phyloP scores from a whole-genome alignment of 2,113 vertebrate genomes.

The Rana temporaria region DNA sequence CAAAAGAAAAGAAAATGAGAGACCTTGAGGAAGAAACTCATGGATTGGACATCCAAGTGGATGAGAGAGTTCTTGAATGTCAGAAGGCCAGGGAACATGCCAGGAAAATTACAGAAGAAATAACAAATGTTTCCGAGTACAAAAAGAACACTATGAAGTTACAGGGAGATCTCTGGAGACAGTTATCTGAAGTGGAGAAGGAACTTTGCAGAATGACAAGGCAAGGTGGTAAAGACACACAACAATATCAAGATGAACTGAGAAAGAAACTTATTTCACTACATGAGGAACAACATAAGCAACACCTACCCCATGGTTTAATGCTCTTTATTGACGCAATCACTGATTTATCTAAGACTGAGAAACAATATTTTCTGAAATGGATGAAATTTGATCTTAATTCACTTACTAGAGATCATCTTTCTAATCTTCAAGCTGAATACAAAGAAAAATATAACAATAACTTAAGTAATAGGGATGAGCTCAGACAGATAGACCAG shows the following conservation, averaged over 20 bases:
- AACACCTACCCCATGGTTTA: neutral
- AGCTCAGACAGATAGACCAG: neutral
- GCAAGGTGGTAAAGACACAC: neutral
- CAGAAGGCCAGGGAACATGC: constrained; percentile 1
- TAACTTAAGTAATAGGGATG: neutral
- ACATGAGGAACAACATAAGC: neutral
- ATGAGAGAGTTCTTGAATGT: constrained; percentile 60
- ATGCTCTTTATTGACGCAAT: constrained; percentile 12
- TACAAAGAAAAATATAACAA: constrained; percentile 10
- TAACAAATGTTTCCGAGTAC: constrained; percentile 46
- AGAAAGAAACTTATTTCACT: neutral
- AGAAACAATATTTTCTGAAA: constrained; percentile 44
- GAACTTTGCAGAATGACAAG: no score
- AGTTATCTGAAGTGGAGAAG: neutral
- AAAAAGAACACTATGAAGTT: constrained; percentile 57
- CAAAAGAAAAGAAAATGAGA: constrained; percentile 60
- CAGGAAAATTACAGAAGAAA: neutral
- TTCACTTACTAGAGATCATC: neutral
- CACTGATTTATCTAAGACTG: neutral
- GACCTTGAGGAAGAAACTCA: constrained; percentile 58
- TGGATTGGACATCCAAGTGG: constrained; percentile 57
- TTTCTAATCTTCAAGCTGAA: neutral
- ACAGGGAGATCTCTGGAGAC: constrained; percentile 59
- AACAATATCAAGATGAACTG: neutral
- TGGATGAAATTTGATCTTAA: constrained; percentile 40